These are phyloP conservation scores for Hoplodrina ambigua DNA, from an alignment of 2,888 invertebrate genomes.

Conservation along the genomic window DNA sequence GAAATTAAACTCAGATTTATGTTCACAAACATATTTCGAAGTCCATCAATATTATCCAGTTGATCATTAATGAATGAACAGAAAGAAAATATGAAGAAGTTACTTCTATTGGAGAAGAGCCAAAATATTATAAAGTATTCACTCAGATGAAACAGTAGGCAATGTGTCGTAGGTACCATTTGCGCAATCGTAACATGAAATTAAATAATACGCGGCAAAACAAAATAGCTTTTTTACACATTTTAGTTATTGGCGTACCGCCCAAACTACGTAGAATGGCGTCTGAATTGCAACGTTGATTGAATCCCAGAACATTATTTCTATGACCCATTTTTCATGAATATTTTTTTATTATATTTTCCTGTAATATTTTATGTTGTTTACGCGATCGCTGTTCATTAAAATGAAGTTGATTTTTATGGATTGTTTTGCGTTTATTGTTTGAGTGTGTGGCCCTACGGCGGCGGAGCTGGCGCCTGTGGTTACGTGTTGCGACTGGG, in stretches of 20 bases:
- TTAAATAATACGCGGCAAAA: constrained; percentile 64
- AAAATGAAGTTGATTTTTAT: constrained; percentile 55
- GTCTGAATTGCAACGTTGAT: constrained; percentile 66
- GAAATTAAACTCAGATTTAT: constrained; percentile 45
- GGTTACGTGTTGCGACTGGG: constrained; percentile 38
- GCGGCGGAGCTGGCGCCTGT: constrained; percentile 33
- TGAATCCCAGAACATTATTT: constrained; percentile 62
- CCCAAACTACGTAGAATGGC: constrained; percentile 58
- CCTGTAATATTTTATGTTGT: constrained; percentile 64
- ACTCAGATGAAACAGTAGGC: constrained; percentile 48
- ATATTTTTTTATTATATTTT: constrained; percentile 60
- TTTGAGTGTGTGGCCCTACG: constrained; percentile 29
- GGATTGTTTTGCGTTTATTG: constrained; percentile 57
- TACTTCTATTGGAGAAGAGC: constrained; percentile 61
- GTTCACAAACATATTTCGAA: constrained; percentile 53
- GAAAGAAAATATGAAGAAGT: constrained; percentile 60
- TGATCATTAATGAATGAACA: constrained; percentile 64
- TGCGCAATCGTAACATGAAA: constrained; percentile 62
- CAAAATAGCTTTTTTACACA: constrained; percentile 57
- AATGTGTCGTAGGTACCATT: constrained; percentile 57
- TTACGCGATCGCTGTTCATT: constrained; percentile 60
- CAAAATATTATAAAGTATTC: constrained; percentile 63
- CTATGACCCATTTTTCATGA: constrained; percentile 64
- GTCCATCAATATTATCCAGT: constrained; percentile 62
- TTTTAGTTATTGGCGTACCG: constrained; percentile 59